These are phyloP conservation scores for Leptosomus discolor DNA, from an alignment of 2,113 vertebrate genomes.

Conservation along the genomic window DNA sequence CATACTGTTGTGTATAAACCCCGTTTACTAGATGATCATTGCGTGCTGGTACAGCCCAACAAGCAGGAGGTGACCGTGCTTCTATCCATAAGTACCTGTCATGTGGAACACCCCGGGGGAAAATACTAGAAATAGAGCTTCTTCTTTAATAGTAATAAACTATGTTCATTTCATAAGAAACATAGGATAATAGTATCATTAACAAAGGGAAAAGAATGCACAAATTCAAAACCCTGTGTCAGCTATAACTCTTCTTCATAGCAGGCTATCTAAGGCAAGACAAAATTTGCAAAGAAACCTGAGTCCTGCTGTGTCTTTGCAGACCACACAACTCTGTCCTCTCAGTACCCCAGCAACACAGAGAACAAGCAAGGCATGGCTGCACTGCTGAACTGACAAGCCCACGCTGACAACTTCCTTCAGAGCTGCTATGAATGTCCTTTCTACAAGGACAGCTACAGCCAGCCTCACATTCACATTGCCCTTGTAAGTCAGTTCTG, in stretches of 20 bases:
- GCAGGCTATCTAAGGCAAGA: neutral
- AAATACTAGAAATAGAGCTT: neutral
- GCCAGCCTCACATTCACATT: accelerated
- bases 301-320: no score
- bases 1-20: neutral
- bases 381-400: neutral
- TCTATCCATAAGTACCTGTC: neutral
- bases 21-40: neutral
- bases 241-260: neutral
- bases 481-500: neutral
- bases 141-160: neutral
- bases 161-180: neutral
- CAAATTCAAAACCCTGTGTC: neutral
- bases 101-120: neutral
- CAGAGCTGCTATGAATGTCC: neutral
- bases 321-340: neutral
- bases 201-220: neutral
- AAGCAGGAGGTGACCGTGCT: neutral
- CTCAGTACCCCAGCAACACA: neutral
- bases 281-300: no score
- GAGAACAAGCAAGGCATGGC: neutral
- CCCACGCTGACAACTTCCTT: neutral
- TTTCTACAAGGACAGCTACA: neutral
- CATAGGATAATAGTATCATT: neutral
- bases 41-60: neutral